Base-by-base conservation (phyloP, 2,888 invertebrate species). In the Pristionchus maxplancki region DNA sequence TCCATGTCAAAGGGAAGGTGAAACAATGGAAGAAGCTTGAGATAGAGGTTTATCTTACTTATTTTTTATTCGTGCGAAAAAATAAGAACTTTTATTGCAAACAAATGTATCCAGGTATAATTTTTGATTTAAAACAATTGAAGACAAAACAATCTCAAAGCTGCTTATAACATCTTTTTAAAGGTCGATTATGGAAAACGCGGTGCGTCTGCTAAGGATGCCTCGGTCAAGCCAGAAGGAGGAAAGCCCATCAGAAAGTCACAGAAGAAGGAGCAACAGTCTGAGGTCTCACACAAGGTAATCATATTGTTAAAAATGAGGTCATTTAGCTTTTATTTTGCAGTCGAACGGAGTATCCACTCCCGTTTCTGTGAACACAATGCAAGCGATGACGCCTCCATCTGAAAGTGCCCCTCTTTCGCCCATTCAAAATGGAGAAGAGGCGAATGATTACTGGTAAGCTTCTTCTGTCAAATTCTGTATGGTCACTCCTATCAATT, bases 21-120 rank as follows among this genome's bases (percentile, higher is more conserved):
- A 92, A 93, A 81, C 93, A 91, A 81, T 94, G 94, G 94, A 94
- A 94, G 87, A 93, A 92, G 88, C 88, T 94, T 28, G 93, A 94
- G 28, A 94, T 94, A 64, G 92, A 93, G 13, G 91, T 94, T 31
- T 15, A 8, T 34, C 2, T n/a, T n/a, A n/a, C 58, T 58, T n/a
- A 24, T 58, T 5, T 24, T 58, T 58, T n/a, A n/a, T n/a, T n/a
- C n/a, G n/a, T n/a, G n/a, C n/a, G n/a, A n/a, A n/a, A n/a, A n/a
- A n/a, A n/a, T n/a, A n/a, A n/a, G n/a, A n/a, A n/a, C n/a, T n/a
- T n/a, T n/a, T n/a, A n/a, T n/a, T n/a, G n/a, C n/a, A n/a, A n/a
- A n/a, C n/a, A n/a, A 62, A n/a, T n/a, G 0, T 28, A n/a, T 11
- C 8, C 13, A 8, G 28, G 6, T 64, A 64, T 8, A 24, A 13